A percentile compares a stretch with the other conserved stretches of the same genome.
Evolutionary conservation across 2,113 vertebrate genomes (phyloP).

Genomic region (Sapayoa aenigma): DNA sequence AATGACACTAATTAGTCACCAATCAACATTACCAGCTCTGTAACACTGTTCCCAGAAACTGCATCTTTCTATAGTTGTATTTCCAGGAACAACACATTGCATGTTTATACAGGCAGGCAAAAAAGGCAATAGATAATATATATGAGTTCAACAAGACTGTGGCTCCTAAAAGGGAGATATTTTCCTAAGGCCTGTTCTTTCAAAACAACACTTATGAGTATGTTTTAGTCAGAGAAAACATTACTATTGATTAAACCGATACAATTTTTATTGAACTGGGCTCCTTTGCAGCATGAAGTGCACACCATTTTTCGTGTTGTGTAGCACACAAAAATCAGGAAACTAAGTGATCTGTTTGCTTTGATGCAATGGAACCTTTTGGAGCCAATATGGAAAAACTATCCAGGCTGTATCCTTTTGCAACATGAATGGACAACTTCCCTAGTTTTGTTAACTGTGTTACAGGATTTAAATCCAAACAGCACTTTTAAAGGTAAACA

Average conservation of each 20-base stretch:
- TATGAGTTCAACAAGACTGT: neutral
- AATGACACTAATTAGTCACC: slow-evolving; percentile 51
- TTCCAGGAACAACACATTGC: slow-evolving; percentile 31
- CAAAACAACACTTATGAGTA: neutral
- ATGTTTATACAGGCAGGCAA: neutral
- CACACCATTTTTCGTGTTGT: neutral
- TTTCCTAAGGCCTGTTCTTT: neutral
- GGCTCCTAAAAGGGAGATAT: neutral
- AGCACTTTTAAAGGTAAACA: neutral
- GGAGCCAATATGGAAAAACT: neutral
- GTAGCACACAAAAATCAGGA: neutral
- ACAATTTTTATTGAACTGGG: neutral
- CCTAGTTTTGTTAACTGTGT: neutral
- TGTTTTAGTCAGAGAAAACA: slow-evolving; percentile 8
- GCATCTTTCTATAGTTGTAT: neutral
- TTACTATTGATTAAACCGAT: slow-evolving; percentile 32
- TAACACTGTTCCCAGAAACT: slow-evolving; percentile 42
- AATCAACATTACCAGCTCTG: slow-evolving; percentile 22
- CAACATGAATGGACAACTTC: neutral
- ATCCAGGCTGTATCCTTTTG: neutral
- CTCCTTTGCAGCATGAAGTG: neutral
- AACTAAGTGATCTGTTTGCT: neutral
- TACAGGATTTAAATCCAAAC: neutral
- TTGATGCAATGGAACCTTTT: neutral
- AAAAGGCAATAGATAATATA: neutral